Conservation (phyloP, 1,140 invertebrate species). For the Scaptomyza montana region DNA sequence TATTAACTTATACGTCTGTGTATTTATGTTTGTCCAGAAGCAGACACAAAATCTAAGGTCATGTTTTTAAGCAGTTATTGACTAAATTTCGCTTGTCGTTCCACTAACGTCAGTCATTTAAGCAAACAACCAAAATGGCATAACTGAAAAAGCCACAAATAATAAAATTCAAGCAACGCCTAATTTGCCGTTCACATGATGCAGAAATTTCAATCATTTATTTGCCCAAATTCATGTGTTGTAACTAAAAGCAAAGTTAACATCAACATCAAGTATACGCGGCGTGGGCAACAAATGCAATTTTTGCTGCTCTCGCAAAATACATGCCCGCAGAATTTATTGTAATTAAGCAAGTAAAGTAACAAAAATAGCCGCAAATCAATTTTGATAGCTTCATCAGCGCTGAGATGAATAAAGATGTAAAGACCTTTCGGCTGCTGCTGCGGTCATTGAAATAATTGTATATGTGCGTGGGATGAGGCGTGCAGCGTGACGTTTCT, state of each 20-base stretch:
- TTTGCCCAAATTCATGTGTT: slow-evolving; percentile 50
- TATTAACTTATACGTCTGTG: slow-evolving; percentile 2
- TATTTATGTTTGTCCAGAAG: slow-evolving; percentile 5
- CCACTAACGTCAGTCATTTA: slow-evolving; percentile 65
- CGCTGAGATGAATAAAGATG: not conserved
- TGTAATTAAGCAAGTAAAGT: slow-evolving; percentile 27
- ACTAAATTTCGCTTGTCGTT: slow-evolving; percentile 69
- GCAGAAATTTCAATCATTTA: slow-evolving; percentile 43
- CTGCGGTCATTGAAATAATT: slow-evolving; percentile 2
- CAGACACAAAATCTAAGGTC: slow-evolving; percentile 55
- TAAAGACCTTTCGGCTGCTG: not conserved
- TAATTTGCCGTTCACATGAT: slow-evolving; percentile 42
- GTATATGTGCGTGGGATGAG: too few relatives aligned
- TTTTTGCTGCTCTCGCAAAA: too few relatives aligned
- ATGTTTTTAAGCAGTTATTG: slow-evolving; percentile 63
- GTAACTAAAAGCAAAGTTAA: slow-evolving; percentile 61
- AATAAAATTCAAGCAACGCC: slow-evolving; percentile 1
- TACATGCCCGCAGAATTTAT: slow-evolving; percentile 17
- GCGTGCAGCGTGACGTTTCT: not conserved
- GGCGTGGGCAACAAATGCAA: slow-evolving; percentile 62
- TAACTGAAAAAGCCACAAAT: slow-evolving; percentile 23
- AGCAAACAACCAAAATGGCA: slow-evolving; percentile 54
- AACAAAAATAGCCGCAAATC: slow-evolving; percentile 30
- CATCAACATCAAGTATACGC: slow-evolving; percentile 55
- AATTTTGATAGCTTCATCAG: slow-evolving; percentile 22